phyloP scores from a whole-genome alignment of 64 coral and sea anemone genomes.

The Pocillopora damicornis region DNA sequence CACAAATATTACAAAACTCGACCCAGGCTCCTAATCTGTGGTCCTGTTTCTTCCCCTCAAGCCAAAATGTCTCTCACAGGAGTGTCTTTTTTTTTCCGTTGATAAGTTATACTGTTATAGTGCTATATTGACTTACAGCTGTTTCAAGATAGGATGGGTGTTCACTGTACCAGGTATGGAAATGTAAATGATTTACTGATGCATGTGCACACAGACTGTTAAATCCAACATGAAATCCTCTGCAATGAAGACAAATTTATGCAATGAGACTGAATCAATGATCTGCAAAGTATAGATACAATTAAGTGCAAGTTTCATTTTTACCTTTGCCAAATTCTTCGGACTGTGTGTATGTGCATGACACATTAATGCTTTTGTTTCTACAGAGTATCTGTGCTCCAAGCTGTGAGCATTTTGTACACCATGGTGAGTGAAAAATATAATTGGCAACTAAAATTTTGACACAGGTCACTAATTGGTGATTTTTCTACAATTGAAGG shows the following conservation, averaged over 20 bases:
- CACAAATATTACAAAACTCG: too few relatives aligned
- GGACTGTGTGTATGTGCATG: too few relatives aligned
- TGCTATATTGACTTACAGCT: constrained; percentile 50
- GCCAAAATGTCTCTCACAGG: too few relatives aligned
- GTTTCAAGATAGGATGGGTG: constrained; percentile 78
- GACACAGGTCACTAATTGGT: too few relatives aligned
- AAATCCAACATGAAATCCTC: constrained; percentile 90
- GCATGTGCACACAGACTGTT: constrained; percentile 97
- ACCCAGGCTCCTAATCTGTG: too few relatives aligned
- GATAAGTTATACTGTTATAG: background rate
- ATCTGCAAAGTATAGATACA: background rate
- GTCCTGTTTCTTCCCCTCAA: too few relatives aligned
- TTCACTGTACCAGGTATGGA: constrained; percentile 83
- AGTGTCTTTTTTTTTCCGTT: background rate
- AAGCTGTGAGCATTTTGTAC: too few relatives aligned
- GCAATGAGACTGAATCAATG: background rate
- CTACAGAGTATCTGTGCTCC: too few relatives aligned
- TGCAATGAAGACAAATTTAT: constrained; percentile 9
- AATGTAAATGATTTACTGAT: constrained; percentile 96
- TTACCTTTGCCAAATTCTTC: background rate
- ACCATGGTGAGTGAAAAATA: too few relatives aligned
- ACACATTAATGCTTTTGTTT: too few relatives aligned
- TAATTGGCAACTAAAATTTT: too few relatives aligned
- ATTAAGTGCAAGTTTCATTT: background rate
- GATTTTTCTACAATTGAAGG: too few relatives aligned